Evolutionary conservation across 1,140 invertebrate species (phyloP), one percentile per base, ranked within the genome.

Genomic region (Papilio aristodemus): DNA sequence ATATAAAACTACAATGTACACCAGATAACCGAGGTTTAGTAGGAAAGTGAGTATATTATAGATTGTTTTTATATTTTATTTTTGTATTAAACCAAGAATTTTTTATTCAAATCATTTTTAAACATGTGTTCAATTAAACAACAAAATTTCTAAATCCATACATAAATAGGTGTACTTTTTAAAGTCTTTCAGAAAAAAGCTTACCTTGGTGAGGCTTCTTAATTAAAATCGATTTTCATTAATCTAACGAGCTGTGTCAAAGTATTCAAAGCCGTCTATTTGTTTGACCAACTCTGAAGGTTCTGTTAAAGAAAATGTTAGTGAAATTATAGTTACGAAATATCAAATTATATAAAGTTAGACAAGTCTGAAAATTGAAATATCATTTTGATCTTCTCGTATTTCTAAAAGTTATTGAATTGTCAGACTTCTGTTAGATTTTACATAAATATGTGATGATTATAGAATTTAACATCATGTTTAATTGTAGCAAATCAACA

Each of bases 161-260:
- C 6, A 6, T 32, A 32, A 32, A 32, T 32, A 32, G 27, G 13
- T n/a, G 39, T 13, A n/a, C 3, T 43, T 0, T 43, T 43, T 43
- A 43, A 43, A 17, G 14, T 43, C 41, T 2, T 43, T 14, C 14
- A 17, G n/a, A 50, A 50, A 50, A 50, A 25, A 50, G 17, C 46
- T 50, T 3, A 32, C 27, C 6, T 22, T 22, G 17, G 14, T 17
- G 46, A 50, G 14, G 46, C 8, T 50, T 17, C 46, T 50, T 50
- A 50, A 50, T 50, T 50, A 50, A 50, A 22, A 22, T 50, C 46
- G 19, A 50, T 25, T 50, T 50, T 50, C 46, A 50, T 50, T 50
- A 10, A 50, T 22, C 46, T 22, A 50, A 50, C 46, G 46, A 50
- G 46, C 46, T 22, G 19, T 50, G 46, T 50, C 17, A 50, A 50